Evolutionary conservation across 2,113 vertebrate species (phyloP), one percentile per base, ranked within the genome.

Genomic region (Ceuthmochares aereus): DNA sequence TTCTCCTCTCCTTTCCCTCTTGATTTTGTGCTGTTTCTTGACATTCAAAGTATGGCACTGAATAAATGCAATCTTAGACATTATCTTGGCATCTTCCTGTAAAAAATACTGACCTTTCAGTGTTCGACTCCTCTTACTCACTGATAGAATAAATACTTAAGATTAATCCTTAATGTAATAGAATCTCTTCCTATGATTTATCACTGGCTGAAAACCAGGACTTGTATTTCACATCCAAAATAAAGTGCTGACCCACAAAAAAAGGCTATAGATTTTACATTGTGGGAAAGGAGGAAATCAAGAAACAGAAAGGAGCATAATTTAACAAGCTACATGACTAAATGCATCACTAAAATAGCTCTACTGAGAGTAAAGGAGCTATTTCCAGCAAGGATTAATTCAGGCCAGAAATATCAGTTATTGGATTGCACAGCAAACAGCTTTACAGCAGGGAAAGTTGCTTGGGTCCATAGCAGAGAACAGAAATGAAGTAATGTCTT

Each of bases 361-460:
- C 42, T 58, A 34, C 60, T 84, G 92, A 76, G 93, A 91, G 66
- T 68, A 89, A 81, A 66, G 37, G 12, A 30, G 36, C 49, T 92
- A 92, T 95, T 95, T 95, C 68, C 66, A 95, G 85, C 56, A 84
- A 77, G 60, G 80, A 70, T 70, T 25, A 77, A 95, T 75, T 81
- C 75, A 89, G 68, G 52, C 72, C 85, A 94, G 92, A 92, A 95
- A 90, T 90, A 91, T 40, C 56, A 88, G 72, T 92, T 96, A 77
- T 23, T 90, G 88, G 63, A 86, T 34, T 94, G 83, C 81, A 90
- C 77, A 84, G 79, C 59, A 86, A 95, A 87, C 72, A 84, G 58
- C 32, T 79, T 90, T 60, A 60, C 22, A 81, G 76, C 62, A 59
- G 29, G 2, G 4, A 93, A 95, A 94, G 94, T 78, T 84, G 74